Evolutionary conservation across 2,797 vertebrate species (phyloP), one percentile per base, ranked within the genome.

Genomic region (Mustela erminea): DNA sequence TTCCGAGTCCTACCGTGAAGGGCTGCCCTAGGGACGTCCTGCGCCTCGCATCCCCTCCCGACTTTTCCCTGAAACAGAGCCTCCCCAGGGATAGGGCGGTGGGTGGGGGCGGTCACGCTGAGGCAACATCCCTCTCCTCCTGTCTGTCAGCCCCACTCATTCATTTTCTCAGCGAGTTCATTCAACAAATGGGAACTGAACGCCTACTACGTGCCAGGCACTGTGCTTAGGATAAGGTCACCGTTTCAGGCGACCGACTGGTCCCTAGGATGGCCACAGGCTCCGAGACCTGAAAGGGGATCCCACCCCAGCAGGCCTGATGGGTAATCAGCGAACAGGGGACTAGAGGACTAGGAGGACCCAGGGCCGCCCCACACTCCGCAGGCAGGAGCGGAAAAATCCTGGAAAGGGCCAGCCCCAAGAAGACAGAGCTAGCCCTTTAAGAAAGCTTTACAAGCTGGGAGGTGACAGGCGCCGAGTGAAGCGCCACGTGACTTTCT

Each of bases 401-500:
- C 90, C 87, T n/a, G 9, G 27, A 52, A 27, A 58, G 6, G 18
- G 74, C 15, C 14, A 25, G 21, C 5, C 21, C 41, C 13, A 14
- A 64, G 17, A 89, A 66, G 7, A 38, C 38, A 78, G 35, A 35
- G 20, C 62, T 87, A 66, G 96, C 93, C 83, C 98, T 96, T 98
- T 97, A 98, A 98, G 87, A 92, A 92, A 64, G 96, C 89, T 97
- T 89, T 85, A 54, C 54, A 29, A 23, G 70, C 49, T 1, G 62
- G 77, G 87, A 64, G 83, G 97, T 90, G 97, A 97, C 95, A 75
- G 64, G 43, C 38, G 20, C 49, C 1, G 46, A 95, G 84, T 29
- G 96, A 88, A 93, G 72, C 35, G 70, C 90, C 98, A 98, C 97
- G 96, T 98, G 98, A 98, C 93, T 96, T 96, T 84, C 60, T 49